A percentile compares a stretch with the other conserved stretches of the same genome.
Conservation (phyloP, 2,888 invertebrate genomes). For the Kuschelorhynchus macadamiae region DNA sequence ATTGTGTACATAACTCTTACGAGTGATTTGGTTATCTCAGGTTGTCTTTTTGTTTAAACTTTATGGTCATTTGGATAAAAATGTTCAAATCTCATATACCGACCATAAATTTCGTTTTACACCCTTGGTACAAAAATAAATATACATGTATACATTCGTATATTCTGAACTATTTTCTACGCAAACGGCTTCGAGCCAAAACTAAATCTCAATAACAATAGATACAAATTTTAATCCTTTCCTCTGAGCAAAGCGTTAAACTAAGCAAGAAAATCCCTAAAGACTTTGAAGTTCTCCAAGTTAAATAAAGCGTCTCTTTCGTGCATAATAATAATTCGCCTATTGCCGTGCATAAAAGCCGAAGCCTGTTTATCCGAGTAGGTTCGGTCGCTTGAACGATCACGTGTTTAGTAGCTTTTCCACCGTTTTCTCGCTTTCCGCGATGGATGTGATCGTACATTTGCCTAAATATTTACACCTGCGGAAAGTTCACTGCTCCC, state of each 20-base stretch:
- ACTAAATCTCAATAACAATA: constrained; percentile 30
- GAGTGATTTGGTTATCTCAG: too few species aligned
- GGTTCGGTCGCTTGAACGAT: constrained; percentile 32
- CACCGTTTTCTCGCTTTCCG: constrained; percentile 30
- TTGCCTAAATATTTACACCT: constrained; percentile 31
- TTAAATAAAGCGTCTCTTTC: constrained; percentile 40
- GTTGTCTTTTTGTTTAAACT: too few species aligned
- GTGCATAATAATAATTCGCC: constrained; percentile 36
- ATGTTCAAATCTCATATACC: too few species aligned
- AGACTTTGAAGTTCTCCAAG: constrained; percentile 39
- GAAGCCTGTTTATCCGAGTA: constrained; percentile 36
- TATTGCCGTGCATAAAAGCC: constrained; percentile 36
- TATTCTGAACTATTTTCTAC: too few species aligned
- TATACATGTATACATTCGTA: too few species aligned
- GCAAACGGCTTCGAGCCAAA: too few species aligned
- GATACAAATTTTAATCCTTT: constrained; percentile 34
- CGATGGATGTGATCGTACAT: constrained; percentile 19
- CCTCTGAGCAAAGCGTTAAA: constrained; percentile 25
- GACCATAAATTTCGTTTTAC: too few species aligned
- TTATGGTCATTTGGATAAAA: too few species aligned
- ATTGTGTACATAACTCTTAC: too few species aligned
- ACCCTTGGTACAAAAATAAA: too few species aligned
- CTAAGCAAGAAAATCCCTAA: constrained; percentile 36
- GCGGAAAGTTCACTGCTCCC: constrained; percentile 22
- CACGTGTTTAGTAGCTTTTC: constrained; percentile 33